Conservation (phyloP, 1,140 invertebrate genomes). For the Drosophila santomea region DNA sequence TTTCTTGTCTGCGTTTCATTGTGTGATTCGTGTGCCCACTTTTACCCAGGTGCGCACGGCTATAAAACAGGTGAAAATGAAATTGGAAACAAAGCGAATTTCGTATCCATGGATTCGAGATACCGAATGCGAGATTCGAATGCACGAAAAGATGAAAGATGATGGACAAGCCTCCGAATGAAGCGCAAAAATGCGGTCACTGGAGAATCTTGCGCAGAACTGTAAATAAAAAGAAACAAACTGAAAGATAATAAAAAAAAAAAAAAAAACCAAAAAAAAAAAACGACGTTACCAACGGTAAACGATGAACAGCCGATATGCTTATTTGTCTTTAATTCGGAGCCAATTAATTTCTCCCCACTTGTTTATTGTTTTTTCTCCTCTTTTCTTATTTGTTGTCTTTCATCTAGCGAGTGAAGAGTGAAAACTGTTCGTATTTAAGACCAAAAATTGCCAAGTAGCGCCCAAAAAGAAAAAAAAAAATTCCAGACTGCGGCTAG, state of each 20-base stretch:
- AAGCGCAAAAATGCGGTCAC: constrained; percentile 77
- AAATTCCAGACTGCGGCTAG: constrained; percentile 12
- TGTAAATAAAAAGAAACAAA: constrained; percentile 59
- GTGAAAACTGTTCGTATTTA: constrained; percentile 25
- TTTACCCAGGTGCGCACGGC: constrained; percentile 53
- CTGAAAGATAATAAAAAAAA: background rate
- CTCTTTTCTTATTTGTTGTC: too few relatives aligned
- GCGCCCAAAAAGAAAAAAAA: constrained; percentile 3
- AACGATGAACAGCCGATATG: constrained; percentile 64
- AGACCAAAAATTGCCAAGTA: background rate
- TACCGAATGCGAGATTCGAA: constrained; percentile 6
- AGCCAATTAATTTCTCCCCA: constrained; percentile 79
- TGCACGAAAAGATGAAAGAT: constrained; percentile 30
- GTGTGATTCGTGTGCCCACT: constrained; percentile 58
- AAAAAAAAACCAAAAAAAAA: constrained; percentile 11
- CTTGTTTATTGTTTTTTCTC: constrained; percentile 14
- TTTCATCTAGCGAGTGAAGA: constrained; percentile 5
- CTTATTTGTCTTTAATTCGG: constrained; percentile 73
- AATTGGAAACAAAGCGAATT: constrained; percentile 53
- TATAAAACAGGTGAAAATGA: constrained; percentile 73
- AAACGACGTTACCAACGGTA: constrained; percentile 11
- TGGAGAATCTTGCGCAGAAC: constrained; percentile 66
- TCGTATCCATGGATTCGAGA: constrained; percentile 8
- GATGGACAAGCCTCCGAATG: constrained; percentile 50
- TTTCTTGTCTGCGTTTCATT: constrained; percentile 55